A percentile compares a stretch with the other conserved stretches of the same genome.
These are phyloP conservation scores for Palaemon carinicauda DNA, from an alignment of 1,140 invertebrate genomes.

Conservation along the genomic window DNA sequence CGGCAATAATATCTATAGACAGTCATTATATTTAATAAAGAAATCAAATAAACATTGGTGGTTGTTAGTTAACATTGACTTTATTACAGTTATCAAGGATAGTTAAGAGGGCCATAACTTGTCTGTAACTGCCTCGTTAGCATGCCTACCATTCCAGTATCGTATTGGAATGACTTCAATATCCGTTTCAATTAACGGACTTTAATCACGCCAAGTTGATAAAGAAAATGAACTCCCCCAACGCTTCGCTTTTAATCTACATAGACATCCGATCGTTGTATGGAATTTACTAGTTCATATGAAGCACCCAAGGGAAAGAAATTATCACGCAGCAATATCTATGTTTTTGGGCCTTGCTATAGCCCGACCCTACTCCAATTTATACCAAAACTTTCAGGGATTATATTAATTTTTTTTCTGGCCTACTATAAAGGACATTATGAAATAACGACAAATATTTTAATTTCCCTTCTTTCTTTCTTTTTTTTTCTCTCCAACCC, in stretches of 20 bases:
- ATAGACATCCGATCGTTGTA: conserved; percentile 50
- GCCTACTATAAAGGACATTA: neutral
- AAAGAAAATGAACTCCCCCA: conserved; percentile 52
- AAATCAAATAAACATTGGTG: conserved; percentile 33
- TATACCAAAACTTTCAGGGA: conserved; percentile 30
- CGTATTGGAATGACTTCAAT: conserved; percentile 51
- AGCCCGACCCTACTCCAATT: neutral
- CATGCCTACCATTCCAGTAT: conserved; percentile 30
- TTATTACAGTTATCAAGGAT: conserved; percentile 54
- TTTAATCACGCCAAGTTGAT: conserved; percentile 53
- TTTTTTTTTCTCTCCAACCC: neutral
- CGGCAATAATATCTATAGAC: neutral
- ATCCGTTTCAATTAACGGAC: conserved; percentile 55
- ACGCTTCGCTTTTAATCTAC: conserved; percentile 47
- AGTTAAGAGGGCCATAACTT: conserved; percentile 42
- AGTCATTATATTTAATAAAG: conserved; percentile 52
- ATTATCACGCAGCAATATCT: conserved; percentile 53
- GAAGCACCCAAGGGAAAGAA: conserved; percentile 48
- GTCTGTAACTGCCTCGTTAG: conserved; percentile 30
- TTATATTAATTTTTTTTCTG: conserved; percentile 36
- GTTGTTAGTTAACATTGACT: conserved; percentile 34
- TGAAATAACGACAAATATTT: neutral
- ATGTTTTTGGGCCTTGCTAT: conserved; percentile 30
- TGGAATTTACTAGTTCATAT: conserved; percentile 48
- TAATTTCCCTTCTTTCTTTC: neutral